phyloP scores from a whole-genome alignment of 1,140 invertebrate genomes.

The Caenorhabditis latens region DNA sequence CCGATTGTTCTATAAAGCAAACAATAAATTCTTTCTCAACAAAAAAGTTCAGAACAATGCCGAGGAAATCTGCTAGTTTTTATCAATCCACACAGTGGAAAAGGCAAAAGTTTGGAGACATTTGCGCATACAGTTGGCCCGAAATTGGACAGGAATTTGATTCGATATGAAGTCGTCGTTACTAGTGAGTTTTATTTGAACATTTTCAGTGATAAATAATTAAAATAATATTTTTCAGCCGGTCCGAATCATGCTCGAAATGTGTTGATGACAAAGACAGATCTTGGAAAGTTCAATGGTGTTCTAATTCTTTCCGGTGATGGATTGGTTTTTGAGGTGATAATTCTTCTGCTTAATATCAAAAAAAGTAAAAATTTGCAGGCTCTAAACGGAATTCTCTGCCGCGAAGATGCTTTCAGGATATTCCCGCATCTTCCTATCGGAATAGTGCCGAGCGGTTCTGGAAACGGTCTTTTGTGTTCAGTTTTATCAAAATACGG shows the following conservation, averaged over 20 bases:
- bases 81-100: conserved; percentile 71
- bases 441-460: conserved; percentile 70
- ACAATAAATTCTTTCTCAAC: not conserved
- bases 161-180: conserved; percentile 67
- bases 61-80: conserved; percentile 68
- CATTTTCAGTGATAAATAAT: not conserved
- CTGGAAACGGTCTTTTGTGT: conserved; percentile 71
- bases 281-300: conserved; percentile 68
- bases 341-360: not conserved
- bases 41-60: conserved; percentile 18
- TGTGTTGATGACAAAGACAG: conserved; percentile 57
- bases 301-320: conserved; percentile 72
- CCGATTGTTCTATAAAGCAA: not conserved
- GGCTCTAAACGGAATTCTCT: conserved; percentile 67
- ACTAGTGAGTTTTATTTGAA: conserved; percentile 64
- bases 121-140: conserved; percentile 66
- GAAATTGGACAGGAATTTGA: conserved; percentile 59
- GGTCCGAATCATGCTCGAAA: conserved; percentile 64
- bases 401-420: conserved; percentile 59
- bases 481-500: conserved; percentile 65
- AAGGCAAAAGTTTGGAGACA: conserved; percentile 62
- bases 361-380: conserved; percentile 2
- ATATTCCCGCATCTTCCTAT: conserved; percentile 67
- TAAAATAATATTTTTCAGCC: conserved; percentile 62
- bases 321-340: conserved; percentile 70